Conservation (phyloP, 2,113 vertebrate genomes). For the Geococcyx californianus region DNA sequence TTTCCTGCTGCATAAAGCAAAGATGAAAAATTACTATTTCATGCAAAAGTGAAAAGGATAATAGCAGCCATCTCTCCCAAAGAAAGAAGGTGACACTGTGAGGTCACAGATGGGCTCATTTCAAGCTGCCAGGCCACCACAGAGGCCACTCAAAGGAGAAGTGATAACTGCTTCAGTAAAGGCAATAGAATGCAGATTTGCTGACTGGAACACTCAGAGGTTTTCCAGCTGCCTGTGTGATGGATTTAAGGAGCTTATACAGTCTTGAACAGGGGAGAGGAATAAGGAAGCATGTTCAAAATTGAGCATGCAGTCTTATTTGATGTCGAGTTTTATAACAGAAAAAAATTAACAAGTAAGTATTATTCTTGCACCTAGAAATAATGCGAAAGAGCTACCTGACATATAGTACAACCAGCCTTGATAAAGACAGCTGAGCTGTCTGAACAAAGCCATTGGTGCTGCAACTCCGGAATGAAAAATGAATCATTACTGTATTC, state of each 20-base stretch:
- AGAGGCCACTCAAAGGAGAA: too few relatives aligned
- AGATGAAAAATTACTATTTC: not conserved
- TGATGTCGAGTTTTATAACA: not conserved
- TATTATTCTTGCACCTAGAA: not conserved
- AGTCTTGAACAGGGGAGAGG: not conserved
- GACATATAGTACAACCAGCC: not conserved
- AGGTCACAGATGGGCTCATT: rapidly evolving
- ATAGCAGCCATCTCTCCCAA: not conserved
- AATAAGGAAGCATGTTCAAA: not conserved
- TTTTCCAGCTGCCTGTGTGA: too few relatives aligned
- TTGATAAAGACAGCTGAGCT: not conserved
- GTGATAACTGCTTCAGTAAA: too few relatives aligned
- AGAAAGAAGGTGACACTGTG: rapidly evolving
- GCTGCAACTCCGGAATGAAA: not conserved
- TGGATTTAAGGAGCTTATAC: not conserved
- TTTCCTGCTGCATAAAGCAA: not conserved
- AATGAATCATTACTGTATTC: rapidly evolving
- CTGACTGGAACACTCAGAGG: not conserved
- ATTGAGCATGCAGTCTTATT: not conserved
- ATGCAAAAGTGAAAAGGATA: not conserved
- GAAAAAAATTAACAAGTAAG: not conserved
- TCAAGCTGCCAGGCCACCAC: not conserved
- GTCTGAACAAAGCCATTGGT: not conserved
- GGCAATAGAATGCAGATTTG: rapidly evolving
- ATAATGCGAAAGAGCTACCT: not conserved